Evolutionary conservation across 1,140 invertebrate genomes (phyloP), one percentile per base, ranked within the genome.

Genomic region (Littorina saxatilis): DNA sequence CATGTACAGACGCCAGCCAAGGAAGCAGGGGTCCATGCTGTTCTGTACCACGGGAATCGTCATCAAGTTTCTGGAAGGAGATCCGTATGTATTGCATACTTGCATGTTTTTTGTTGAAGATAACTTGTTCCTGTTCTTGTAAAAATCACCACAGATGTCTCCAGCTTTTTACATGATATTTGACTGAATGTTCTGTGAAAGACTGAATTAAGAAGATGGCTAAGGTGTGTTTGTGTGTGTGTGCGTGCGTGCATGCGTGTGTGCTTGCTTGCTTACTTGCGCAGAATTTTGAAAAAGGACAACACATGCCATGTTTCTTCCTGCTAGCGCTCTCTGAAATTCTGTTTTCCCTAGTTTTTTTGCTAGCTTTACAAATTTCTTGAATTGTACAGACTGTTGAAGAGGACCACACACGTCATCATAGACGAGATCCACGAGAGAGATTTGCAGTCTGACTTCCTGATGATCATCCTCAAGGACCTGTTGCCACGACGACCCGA

Each of bases 31-130:
- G 92, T 96, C 55, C 95, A 96, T 70, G 91, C 91, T 96, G 68
- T 98, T 95, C 91, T 98, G 97, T 90, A 97, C 97, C 0, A 96
- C 96, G 58, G 97, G 96, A 66, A 94, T 92, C 79, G 77, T 92
- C 35, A 83, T 92, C 29, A 91, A 91, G 83, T 88, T 88, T 70
- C 79, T 92, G 1, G 89, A 90, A 73, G 82, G 80, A 68, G 90
- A 92, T 81, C 88, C 86, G 90, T 90, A 83, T 95, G 66, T 85
- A 52, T 47, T 50, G 4, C 70, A 27, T 47, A 43, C 72, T 23
- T 79, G n/a, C n/a, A n/a, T n/a, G n/a, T n/a, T n/a, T n/a, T n/a
- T n/a, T n/a, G n/a, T n/a, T n/a, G n/a, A n/a, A n/a, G n/a, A n/a
- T n/a, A n/a, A n/a, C n/a, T n/a, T n/a, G n/a, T n/a, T n/a, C n/a